Percentiles rank a stretch among this genome's conserved stretches.
phyloP scores from a whole-genome alignment of 2,113 vertebrate genomes.

The Epinephelus fuscoguttatus region DNA sequence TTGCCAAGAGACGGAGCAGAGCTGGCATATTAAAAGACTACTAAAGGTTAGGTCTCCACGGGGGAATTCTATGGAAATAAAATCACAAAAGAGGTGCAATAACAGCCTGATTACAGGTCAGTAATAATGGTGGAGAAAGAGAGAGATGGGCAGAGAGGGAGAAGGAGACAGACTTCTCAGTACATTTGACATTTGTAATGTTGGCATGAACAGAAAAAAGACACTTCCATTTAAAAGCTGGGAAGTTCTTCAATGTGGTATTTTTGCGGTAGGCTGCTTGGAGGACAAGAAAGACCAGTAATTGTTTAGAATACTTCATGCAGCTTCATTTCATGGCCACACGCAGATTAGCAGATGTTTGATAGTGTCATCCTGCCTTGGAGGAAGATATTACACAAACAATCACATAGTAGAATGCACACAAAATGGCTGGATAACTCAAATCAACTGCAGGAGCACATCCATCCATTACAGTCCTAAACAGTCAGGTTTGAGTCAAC shows the following conservation, averaged over 20 bases:
- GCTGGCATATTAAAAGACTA: slow-evolving; percentile 78
- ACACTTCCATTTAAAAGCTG: slow-evolving; percentile 52
- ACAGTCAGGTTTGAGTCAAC: slow-evolving; percentile 46
- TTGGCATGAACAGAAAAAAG: slow-evolving; percentile 19
- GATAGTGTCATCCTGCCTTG: slow-evolving; percentile 62
- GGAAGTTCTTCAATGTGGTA: slow-evolving; percentile 23
- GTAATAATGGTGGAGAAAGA: slow-evolving; percentile 50
- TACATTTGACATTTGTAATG: slow-evolving; percentile 48
- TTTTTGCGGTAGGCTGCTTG: slow-evolving; percentile 35
- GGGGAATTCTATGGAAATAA: slow-evolving; percentile 74
- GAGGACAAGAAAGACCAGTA: slow-evolving; percentile 48
- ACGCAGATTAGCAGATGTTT: slow-evolving; percentile 69
- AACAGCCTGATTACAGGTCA: slow-evolving; percentile 62
- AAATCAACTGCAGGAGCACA: slow-evolving; percentile 40
- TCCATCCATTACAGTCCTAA: slow-evolving; percentile 43
- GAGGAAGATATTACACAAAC: slow-evolving; percentile 63
- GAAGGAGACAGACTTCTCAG: neutral
- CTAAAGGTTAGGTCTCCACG: slow-evolving; percentile 79
- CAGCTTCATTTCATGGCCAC: slow-evolving; percentile 67
- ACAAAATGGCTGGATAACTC: slow-evolving; percentile 52
- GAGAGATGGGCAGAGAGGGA: slow-evolving; percentile 1
- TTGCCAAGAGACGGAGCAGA: slow-evolving; percentile 62
- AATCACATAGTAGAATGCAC: slow-evolving; percentile 56
- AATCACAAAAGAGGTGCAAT: slow-evolving; percentile 64
- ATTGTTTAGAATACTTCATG: slow-evolving; percentile 59